A percentile compares a stretch with the other conserved stretches of the same genome.
Conservation (phyloP, 2,888 invertebrate genomes). For the Sclerodermus sp. region DNA sequence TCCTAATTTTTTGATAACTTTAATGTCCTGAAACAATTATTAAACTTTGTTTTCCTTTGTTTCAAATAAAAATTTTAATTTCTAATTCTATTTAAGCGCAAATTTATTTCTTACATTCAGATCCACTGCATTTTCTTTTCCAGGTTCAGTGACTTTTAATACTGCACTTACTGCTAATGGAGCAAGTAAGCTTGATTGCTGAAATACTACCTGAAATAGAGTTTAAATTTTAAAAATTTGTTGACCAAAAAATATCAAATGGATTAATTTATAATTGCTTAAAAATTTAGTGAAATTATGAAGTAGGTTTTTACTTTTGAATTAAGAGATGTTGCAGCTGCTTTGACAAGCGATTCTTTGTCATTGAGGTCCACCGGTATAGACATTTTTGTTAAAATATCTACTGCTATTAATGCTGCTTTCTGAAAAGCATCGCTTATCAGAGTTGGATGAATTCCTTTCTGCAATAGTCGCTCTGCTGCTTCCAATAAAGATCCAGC, state of each 20-base stretch:
- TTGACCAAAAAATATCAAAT: no score
- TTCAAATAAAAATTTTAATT: no score
- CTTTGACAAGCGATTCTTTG: constrained; percentile 84
- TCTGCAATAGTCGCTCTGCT: constrained; percentile 85
- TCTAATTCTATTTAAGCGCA: not conserved
- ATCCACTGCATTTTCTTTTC: constrained; percentile 79
- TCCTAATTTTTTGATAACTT: constrained; percentile 94
- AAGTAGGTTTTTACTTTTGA: constrained; percentile 70
- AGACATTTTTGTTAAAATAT: constrained; percentile 81
- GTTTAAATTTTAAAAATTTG: constrained; percentile 6
- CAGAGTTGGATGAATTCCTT: constrained; percentile 96
- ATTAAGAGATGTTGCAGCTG: constrained; percentile 96
- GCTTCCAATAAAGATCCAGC: constrained; percentile 96
- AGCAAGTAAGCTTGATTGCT: constrained; percentile 92
- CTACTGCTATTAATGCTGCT: constrained; percentile 74
- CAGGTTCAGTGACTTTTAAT: constrained; percentile 77
- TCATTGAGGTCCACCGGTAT: constrained; percentile 84
- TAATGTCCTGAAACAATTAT: constrained; percentile 71
- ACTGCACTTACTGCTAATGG: constrained; percentile 98
- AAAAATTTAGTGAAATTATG: not conserved
- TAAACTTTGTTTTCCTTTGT: not conserved
- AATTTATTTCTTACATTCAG: constrained; percentile 62
- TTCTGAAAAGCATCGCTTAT: constrained; percentile 97
- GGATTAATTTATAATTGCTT: no score
- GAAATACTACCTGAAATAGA: constrained; percentile 80